These are phyloP conservation scores for Gymnothorax javanicus DNA, from an alignment of 2,797 vertebrate species.

Conservation along the genomic window DNA sequence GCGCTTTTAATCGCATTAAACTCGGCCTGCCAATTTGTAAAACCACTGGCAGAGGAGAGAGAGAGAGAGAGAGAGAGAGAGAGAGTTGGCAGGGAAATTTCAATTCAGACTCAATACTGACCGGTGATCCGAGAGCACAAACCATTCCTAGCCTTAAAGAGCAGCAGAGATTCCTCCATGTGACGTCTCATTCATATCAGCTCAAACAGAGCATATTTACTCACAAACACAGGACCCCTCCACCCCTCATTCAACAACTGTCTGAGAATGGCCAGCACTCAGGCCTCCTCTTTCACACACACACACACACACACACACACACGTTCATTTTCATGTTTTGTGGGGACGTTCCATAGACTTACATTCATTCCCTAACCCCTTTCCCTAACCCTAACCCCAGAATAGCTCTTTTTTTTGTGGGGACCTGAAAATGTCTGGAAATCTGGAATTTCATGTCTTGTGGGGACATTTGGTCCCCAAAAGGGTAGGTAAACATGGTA, in stretches of 20 bases:
- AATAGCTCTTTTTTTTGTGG: no score
- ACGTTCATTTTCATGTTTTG: not conserved
- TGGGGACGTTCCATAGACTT: no score
- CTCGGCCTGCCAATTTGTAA: conserved; percentile 61
- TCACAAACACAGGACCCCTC: not conserved
- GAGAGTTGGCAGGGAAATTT: conserved; percentile 58
- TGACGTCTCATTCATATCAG: conserved; percentile 37
- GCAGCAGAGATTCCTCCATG: conserved; percentile 44
- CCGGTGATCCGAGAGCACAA: conserved; percentile 44
- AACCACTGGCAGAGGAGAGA: conserved; percentile 48
- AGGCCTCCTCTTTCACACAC: not conserved
- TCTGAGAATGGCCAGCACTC: no score
- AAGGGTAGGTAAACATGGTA: no score
- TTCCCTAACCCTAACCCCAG: no score
- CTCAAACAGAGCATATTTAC: not conserved
- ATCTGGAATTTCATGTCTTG: no score
- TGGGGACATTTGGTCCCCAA: no score
- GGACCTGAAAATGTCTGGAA: no score
- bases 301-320: not conserved
- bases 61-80: conserved; percentile 40
- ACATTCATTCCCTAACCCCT: no score
- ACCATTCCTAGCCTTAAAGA: conserved; percentile 34
- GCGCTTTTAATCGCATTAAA: conserved; percentile 66
- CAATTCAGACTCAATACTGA: conserved; percentile 42
- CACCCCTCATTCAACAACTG: no score